Evolutionary conservation across 2,797 vertebrate species (phyloP), one percentile per base, ranked within the genome.

Genomic region (Urophycis tenuis): DNA sequence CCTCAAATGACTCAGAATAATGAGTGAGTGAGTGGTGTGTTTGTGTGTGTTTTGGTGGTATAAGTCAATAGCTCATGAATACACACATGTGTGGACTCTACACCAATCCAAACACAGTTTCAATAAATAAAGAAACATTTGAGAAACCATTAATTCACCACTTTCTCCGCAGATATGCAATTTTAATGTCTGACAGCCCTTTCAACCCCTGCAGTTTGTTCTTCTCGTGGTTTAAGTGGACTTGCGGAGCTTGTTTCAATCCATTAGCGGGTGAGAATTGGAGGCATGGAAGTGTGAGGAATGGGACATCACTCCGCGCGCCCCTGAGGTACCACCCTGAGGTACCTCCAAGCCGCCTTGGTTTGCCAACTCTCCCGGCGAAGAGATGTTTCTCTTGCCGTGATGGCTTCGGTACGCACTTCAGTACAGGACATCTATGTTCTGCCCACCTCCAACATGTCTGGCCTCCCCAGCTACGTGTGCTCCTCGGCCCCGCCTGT

Each of bases 231-330:
- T 12, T 70, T 32, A 70, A 2, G 11, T 79, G 14, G 34, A 79
- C 83, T 64, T 76, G 76, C 74, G 79, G 80, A 88, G 84, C 89
- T 87, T 86, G 85, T 89, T 88, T 86, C 80, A 83, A 82, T 90
- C 88, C 85, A 91, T 91, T 91, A 91, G 85, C 86, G 87, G 88
- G 85, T 72, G 84, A 88, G 91, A 89, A 87, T 89, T 89, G 87
- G 81, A 91, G 78, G 79, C 85, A 88, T 77, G 84, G 79, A 89
- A 86, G 87, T 91, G 85, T 89, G 87, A 91, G 91, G 82, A 91
- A 91, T 89, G 88, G 88, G 81, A 91, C 88, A 85, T 87, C 84
- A 80, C 81, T 80, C 82, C 83, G 75, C 77, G 25, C 77, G 86
- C 86, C 77, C 83, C 83, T 70, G 81, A 86, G 85, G 87, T 86